Evolutionary conservation across 2,797 vertebrate genomes (phyloP).

Genomic region (Cirrhinus molitorella): DNA sequence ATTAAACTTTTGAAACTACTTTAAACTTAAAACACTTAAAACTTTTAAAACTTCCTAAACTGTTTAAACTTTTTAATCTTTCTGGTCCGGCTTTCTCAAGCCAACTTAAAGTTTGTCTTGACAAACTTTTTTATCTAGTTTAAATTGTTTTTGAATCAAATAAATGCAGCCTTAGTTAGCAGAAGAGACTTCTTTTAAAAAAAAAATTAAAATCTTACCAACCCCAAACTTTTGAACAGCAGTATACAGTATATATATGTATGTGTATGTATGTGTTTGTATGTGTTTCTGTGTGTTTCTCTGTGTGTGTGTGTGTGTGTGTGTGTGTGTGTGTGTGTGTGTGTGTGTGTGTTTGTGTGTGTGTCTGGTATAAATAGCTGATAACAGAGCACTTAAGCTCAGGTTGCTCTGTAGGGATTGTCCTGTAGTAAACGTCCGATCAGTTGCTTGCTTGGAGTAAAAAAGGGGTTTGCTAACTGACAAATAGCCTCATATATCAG

Average conservation of each 20-base stretch:
- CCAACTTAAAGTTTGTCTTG: no score
- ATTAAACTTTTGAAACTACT: no score
- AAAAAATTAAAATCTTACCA: not conserved
- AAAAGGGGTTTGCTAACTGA: constrained; percentile 20
- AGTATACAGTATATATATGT: not conserved
- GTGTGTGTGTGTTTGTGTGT: not conserved
- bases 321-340: not conserved
- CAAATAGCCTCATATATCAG: constrained; percentile 25
- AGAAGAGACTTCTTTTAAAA: not conserved
- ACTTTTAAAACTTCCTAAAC: no score
- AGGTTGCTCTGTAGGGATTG: constrained; percentile 1
- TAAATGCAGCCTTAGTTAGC: not conserved
- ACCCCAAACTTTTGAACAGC: not conserved
- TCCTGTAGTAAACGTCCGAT: constrained; percentile 18
- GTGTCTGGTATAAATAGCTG: constrained; percentile 6
- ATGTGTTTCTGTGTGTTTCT: not conserved
- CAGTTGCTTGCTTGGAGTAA: not conserved
- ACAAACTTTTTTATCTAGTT: no score
- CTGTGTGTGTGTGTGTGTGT: not conserved
- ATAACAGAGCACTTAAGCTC: not conserved
- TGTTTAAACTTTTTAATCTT: no score
- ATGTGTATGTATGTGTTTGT: not conserved
- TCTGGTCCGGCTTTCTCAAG: no score
- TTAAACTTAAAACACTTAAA: no score
- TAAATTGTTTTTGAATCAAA: no score